phyloP scores from a whole-genome alignment of 2,113 vertebrate genomes.

The Aplodontia rufa region DNA sequence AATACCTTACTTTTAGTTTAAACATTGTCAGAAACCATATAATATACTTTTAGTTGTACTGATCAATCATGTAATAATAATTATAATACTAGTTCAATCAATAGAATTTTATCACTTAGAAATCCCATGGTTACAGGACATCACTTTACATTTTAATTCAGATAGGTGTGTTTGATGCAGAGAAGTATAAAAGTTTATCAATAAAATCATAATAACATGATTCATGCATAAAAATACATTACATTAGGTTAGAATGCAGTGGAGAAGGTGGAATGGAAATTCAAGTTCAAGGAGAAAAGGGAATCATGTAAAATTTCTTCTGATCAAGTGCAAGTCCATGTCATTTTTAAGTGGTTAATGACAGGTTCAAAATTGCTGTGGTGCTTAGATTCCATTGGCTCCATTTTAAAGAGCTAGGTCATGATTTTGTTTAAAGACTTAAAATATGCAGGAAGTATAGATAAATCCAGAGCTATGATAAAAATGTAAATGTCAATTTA shows the following conservation, averaged over 20 bases:
- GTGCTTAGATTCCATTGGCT: not conserved
- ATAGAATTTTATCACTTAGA: not conserved
- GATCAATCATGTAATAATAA: not conserved
- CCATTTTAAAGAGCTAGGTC: not conserved
- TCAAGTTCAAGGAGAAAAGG: slow-evolving; percentile 2
- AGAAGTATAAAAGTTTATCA: not conserved
- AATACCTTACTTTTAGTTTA: slow-evolving; percentile 22
- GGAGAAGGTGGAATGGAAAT: not conserved
- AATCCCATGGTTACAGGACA: not conserved
- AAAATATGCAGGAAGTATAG: not conserved
- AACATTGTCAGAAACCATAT: not conserved
- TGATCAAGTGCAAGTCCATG: not conserved
- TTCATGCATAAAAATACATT: not conserved
- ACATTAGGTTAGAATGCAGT: not conserved
- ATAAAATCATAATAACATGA: not conserved
- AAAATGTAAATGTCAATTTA: not conserved
- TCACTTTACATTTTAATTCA: slow-evolving; percentile 38
- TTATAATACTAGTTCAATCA: not conserved
- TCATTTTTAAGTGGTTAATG: not conserved
- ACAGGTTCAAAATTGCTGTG: not conserved
- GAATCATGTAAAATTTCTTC: slow-evolving; percentile 3
- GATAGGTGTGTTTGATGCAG: not conserved
- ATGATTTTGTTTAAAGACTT: slow-evolving; percentile 2
- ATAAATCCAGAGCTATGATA: not conserved
- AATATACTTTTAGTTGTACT: not conserved